Base-by-base conservation (phyloP, 2,888 invertebrate species). In the Agrochola lychnidis region DNA sequence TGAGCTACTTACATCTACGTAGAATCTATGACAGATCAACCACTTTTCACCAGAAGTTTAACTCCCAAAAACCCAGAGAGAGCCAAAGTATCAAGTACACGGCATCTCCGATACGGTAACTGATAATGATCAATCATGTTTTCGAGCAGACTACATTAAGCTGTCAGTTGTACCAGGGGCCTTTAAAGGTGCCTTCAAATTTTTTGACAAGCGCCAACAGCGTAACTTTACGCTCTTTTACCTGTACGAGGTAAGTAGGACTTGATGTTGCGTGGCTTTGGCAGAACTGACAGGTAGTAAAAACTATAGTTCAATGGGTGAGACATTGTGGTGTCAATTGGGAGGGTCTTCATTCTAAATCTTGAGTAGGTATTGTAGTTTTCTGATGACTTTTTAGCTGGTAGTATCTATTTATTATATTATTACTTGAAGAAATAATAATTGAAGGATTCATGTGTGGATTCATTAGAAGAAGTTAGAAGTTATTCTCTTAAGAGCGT, bases 101-200 rank as follows among this genome's bases (percentile, higher is more conserved):
- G 78, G 59, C 66, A 78, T 81, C 85, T 77, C 64, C n/a, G 70
- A 85, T 77, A 77, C 53, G 53, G 67, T 72, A 59, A 73, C 78
- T 73, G 87, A 87, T 87, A 87, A 82, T 74, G 87, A 87, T 87
- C 87, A 78, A 87, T 87, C 85, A 83, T 85, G 78, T 85, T 83
- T 83, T 74, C 62, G 63, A 74, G 70, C 70, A 67, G 79, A 72
- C 64, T 76, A 76, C 84, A 87, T 87, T 87, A 85, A 85, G 25
- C 81, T 85, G 86, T 87, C 86, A 87, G 56, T 81, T 83, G 79
- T 3, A 59, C 22, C 59, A 79, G 74, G 30, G 69, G 77, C 81
- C 66, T 84, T 67, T 59, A 73, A 36, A 82, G 78, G 78, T 79
- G 78, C 64, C 76, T 84, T 82, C 82, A 76, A 42, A 10, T 10